These are phyloP conservation scores for Spea hammondii DNA, from an alignment of 2,797 vertebrate species.

Conservation along the genomic window DNA sequence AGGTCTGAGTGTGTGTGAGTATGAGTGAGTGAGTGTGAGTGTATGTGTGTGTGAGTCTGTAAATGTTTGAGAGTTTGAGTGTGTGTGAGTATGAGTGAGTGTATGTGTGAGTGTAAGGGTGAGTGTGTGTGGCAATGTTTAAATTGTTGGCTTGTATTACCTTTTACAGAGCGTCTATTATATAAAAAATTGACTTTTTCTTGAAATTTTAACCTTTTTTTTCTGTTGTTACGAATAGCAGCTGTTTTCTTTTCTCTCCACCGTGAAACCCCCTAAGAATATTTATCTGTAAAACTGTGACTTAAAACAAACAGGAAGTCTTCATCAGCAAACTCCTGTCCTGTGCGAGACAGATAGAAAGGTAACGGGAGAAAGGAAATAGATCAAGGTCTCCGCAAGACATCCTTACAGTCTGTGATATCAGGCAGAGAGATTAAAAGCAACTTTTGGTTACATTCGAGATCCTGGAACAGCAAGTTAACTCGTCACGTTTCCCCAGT, in stretches of 20 bases:
- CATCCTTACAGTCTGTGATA: conserved; percentile 63
- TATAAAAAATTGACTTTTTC: conserved; percentile 63
- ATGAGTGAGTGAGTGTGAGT: too few species aligned
- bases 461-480: background rate
- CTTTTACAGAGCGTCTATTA: conserved; percentile 65
- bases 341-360: conserved; percentile 81
- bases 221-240: conserved; percentile 71
- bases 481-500: too few species aligned
- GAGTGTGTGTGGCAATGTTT: background rate
- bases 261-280: conserved; percentile 71
- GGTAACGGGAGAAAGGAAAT: conserved; percentile 82
- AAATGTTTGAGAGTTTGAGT: too few species aligned
- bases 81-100: too few species aligned
- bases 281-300: conserved; percentile 87
- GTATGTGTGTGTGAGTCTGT: too few species aligned
- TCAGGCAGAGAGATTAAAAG: conserved; percentile 53
- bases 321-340: conserved; percentile 80
- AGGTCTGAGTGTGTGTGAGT: too few species aligned
- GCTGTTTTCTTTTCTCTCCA: conserved; percentile 76
- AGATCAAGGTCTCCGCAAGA: conserved; percentile 75
- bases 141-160: conserved; percentile 51
- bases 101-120: too few species aligned
- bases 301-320: conserved; percentile 88
- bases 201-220: conserved; percentile 73
- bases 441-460: background rate